Percentiles rank a stretch among this genome's conserved stretches.
Evolutionary conservation across 2,888 invertebrate genomes (phyloP).

Genomic region (Flexamia atlantica): DNA sequence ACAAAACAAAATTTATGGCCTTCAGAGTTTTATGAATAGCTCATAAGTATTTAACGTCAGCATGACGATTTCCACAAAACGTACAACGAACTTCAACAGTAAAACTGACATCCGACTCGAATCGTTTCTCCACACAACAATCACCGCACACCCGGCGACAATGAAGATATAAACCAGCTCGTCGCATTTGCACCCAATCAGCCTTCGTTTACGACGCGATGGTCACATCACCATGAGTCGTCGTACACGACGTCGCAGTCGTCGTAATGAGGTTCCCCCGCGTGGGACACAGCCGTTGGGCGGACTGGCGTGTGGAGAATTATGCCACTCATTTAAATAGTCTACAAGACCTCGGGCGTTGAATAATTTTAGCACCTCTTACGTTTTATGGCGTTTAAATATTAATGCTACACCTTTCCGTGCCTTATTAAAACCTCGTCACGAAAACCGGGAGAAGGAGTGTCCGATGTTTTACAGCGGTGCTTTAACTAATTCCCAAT

Average conservation of each 20-base stretch:
- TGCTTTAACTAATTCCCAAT: too few relatives aligned
- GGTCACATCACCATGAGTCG: not conserved
- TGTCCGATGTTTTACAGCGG: too few relatives aligned
- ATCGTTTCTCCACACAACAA: not conserved
- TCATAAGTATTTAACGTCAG: too few relatives aligned
- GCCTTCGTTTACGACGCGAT: not conserved
- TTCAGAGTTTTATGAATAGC: too few relatives aligned
- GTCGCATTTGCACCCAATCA: not conserved
- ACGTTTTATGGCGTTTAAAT: slow-evolving; percentile 37
- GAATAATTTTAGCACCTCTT: slow-evolving; percentile 45
- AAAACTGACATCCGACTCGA: not conserved
- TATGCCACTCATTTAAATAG: slow-evolving; percentile 35
- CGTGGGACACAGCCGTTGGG: slow-evolving; percentile 2
- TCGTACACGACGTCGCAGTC: slow-evolving; percentile 30
- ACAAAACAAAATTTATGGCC: too few relatives aligned
- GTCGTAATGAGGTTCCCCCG: not conserved
- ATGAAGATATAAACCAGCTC: not conserved
- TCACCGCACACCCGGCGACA: not conserved
- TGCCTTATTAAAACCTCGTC: slow-evolving; percentile 26
- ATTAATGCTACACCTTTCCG: slow-evolving; percentile 31
- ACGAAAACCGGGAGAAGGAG: too few relatives aligned
- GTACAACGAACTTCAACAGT: too few relatives aligned
- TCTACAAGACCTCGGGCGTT: slow-evolving; percentile 37
- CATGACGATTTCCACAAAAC: too few relatives aligned
- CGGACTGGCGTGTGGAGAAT: slow-evolving; percentile 31